phyloP scores from a whole-genome alignment of 2,888 invertebrate species.

The Drosophila pseudotakahashii region DNA sequence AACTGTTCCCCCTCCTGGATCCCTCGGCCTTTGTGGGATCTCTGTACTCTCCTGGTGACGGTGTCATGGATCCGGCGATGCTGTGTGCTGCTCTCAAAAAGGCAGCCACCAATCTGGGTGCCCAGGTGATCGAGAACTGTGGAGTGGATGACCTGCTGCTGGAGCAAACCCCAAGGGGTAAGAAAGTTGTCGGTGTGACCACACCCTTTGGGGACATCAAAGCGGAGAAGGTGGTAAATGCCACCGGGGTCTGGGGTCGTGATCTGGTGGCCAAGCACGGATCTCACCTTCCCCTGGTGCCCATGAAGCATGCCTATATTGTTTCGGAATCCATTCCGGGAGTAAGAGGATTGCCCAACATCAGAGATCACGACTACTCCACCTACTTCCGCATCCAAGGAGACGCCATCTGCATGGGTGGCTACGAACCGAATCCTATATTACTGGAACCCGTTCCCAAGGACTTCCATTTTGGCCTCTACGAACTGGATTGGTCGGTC shows the following conservation, averaged over 20 bases:
- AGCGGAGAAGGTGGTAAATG: conserved; percentile 91
- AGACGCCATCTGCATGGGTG: conserved; percentile 92
- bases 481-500: conserved; percentile 94
- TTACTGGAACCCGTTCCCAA: conserved; percentile 90
- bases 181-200: conserved; percentile 90
- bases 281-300: conserved; percentile 89
- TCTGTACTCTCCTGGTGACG: conserved; percentile 92
- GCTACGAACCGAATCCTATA: conserved; percentile 94
- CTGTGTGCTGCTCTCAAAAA: conserved; percentile 90
- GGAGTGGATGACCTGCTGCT: conserved; percentile 90
- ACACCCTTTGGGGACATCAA: conserved; percentile 90
- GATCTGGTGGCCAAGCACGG: conserved; percentile 85
- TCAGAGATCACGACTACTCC: conserved; percentile 93
- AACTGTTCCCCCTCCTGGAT: conserved; percentile 91
- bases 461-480: conserved; percentile 93
- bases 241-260: conserved; percentile 91
- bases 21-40: conserved; percentile 90
- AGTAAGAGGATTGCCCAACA: conserved; percentile 90
- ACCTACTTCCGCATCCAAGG: conserved; percentile 94
- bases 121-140: conserved; percentile 90
- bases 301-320: conserved; percentile 95
- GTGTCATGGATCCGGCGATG: conserved; percentile 93
- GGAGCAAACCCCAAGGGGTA: conserved; percentile 84
- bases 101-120: conserved; percentile 89
- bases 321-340: conserved; percentile 92